Evolutionary conservation across 30 jellyfish, hydroid and myxozoan genomes (phyloP), one percentile per base, ranked within the genome.

Genomic region (Aurelia coerulea): DNA sequence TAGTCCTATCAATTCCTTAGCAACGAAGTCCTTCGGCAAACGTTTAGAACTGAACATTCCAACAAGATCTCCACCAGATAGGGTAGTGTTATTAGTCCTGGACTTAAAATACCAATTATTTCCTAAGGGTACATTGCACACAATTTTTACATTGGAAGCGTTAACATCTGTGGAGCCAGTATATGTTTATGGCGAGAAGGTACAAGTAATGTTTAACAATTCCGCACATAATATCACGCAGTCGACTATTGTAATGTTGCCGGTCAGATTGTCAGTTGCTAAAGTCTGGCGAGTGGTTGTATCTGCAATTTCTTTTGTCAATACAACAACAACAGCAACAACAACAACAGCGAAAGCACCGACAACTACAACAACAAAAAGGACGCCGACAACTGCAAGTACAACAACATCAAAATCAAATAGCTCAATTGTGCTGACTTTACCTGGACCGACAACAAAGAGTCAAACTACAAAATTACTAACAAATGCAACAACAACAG

Each of bases 231-330:
- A 59, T 13, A 15, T 41, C n/a, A 68, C 31, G 50, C 19, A 58
- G 14, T 31, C 33, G 14, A 31, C 71, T 18, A 17, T 23, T 60
- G 83, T 74, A 10, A 78, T 37, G 71, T 18, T 84, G 42, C 93
- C 88, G 8, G 79, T 84, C 12, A 39, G 23, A 3, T 62, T 84
- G 52, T 77, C 93, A 19, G 17, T 84, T 19, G 34, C 52, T 17
- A 65, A 79, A 29, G 54, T n/a, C 18, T 0, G 3, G n/a, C 68
- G 73, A 39, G 83, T 67, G 29, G 83, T 58, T 18, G 17, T 84
- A 19, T 58, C 88, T 33, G 93, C 93, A n/a, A 50, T 58, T 13
- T 66, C 88, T n/a, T 2, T 65, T 19, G 68, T 53, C 23, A 59
- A 82, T 1, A 39, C 29, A 0, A 51, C 90, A 9, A 80, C 63